Evolutionary conservation across 2,797 vertebrate genomes (phyloP), one percentile per base, ranked within the genome.

Genomic region (Enteromius mattozi): DNA sequence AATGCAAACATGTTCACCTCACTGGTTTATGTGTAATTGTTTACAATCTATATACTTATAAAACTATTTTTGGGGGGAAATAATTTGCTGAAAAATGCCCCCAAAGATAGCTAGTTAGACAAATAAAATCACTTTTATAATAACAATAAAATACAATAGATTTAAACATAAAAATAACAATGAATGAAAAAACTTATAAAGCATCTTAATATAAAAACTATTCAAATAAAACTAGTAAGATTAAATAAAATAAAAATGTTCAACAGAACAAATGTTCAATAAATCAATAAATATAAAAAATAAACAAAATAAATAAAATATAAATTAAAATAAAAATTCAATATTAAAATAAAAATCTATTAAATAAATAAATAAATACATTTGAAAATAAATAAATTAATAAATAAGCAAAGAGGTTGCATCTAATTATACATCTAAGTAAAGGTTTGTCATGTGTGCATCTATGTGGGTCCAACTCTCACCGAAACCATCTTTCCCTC

Each of bases 401-500:
- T 71, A 47, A 2, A 27, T 47, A 9, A 30, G 45, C 0, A 49
- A 49, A 72, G 27, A 8, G 13, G 61, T 30, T 30, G 7, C 3
- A 8, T 35, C 65, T 19, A 21, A 68, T 21, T 35, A 9, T 33
- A 37, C 0, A 37, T 35, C 6, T 19, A 21, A 21, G 7, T 68
- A 68, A 68, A 21, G 12, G 5, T 47, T 24, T 45, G 6, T 16
- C n/a, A 27, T 71, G 5, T 45, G 14, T 75, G 19, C 2, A 19
- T 59, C 21, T 12, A 3, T 54, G 9, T 10, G 24, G 3, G 35
- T 42, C 21, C 10, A 77, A 40, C 2, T 70, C 98, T 97, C 93
- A 99, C 98, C 90, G 98, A 99, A 89, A 99, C 98, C 98, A 99
- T 97, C 94, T 99, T 99, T 81, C 98, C 98, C 91, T 99, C 98